These are phyloP conservation scores for Odocoileus virginianus DNA, from an alignment of 2,113 vertebrate species.

Conservation along the genomic window DNA sequence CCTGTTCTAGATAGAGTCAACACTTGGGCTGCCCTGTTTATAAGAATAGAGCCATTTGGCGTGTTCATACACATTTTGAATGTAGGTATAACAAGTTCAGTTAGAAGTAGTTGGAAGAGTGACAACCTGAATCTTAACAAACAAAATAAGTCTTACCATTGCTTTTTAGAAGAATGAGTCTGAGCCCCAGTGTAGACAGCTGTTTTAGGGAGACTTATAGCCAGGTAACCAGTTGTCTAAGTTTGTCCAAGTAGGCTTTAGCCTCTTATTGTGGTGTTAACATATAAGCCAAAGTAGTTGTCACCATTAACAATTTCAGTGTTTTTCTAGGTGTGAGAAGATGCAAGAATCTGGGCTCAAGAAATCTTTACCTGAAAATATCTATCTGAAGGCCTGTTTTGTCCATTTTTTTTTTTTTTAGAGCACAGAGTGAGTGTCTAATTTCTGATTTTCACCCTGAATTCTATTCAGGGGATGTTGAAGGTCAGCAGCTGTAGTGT, in stretches of 20 bases:
- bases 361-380: not conserved
- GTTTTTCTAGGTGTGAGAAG: not conserved
- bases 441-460: not conserved
- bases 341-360: not conserved
- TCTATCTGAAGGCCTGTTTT: not conserved
- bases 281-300: not conserved
- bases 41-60: not conserved
- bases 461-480: not conserved
- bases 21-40: not conserved
- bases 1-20: not conserved
- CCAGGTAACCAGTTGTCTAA: not conserved
- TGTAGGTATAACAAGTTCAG: not conserved
- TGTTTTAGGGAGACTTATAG: not conserved
- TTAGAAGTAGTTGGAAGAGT: not conserved
- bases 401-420: not conserved
- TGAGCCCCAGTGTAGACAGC: not conserved
- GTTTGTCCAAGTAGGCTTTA: not conserved
- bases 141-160: not conserved
- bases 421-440: not conserved
- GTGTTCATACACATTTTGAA: not conserved
- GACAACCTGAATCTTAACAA: not conserved
- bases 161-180: not conserved
- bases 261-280: not conserved
- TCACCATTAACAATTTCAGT: not conserved
- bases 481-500: not conserved